These are phyloP conservation scores for Progne subis DNA, from an alignment of 2,113 vertebrate genomes.

Conservation along the genomic window DNA sequence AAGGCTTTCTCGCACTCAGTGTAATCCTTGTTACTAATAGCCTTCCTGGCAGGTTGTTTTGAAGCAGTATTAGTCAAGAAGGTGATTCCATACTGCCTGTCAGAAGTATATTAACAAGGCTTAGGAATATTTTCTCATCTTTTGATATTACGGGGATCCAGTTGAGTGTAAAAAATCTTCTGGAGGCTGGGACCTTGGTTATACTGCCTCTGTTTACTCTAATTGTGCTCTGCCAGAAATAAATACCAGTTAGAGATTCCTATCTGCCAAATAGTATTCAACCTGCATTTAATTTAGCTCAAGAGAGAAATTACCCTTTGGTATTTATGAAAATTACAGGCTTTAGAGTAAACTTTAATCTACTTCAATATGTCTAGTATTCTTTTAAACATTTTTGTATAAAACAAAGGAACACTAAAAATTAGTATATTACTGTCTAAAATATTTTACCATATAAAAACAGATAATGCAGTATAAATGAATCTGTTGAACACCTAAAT, in stretches of 20 bases:
- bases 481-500: neutral
- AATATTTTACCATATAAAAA: neutral
- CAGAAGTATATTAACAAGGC: conserved; percentile 53
- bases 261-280: neutral
- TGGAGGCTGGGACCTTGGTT: neutral
- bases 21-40: conserved; percentile 66
- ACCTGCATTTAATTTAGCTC: neutral
- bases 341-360: neutral
- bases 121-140: conserved; percentile 41
- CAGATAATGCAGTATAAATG: neutral
- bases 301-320: neutral
- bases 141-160: neutral
- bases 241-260: neutral
- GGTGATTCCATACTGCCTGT: conserved; percentile 25
- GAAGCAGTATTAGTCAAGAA: conserved; percentile 53
- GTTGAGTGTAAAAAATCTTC: neutral
- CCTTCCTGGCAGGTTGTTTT: conserved; percentile 51
- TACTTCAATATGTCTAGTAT: neutral
- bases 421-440: neutral
- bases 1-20: conserved; percentile 29
- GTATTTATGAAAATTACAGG: neutral
- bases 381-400: neutral
- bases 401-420: neutral
- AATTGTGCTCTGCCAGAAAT: neutral
- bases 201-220: neutral